Percentiles rank a stretch among this genome's conserved stretches.
Evolutionary conservation across 2,888 invertebrate species (phyloP).

Genomic region (Clanis bilineata): DNA sequence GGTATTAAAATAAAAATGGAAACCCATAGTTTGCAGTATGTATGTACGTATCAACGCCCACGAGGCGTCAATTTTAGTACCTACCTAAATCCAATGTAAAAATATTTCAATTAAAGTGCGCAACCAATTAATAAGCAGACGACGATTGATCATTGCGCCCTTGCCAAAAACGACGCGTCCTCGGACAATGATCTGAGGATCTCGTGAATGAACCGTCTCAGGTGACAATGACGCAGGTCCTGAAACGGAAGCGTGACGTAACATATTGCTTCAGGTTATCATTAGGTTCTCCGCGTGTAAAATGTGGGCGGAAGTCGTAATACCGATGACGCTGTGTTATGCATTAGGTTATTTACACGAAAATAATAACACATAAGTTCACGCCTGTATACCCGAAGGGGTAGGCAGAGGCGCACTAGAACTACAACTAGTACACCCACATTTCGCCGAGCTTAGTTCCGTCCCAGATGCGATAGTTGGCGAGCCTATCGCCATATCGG

Average conservation of each 20-base stretch:
- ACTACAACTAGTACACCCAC: too few relatives aligned
- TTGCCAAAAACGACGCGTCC: constrained; percentile 26
- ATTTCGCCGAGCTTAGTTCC: too few relatives aligned
- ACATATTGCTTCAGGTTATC: constrained; percentile 8
- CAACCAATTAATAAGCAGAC: background rate
- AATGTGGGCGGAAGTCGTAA: background rate
- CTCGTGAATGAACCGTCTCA: background rate
- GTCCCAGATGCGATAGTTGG: too few relatives aligned
- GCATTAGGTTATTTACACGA: background rate
- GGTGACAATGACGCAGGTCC: constrained; percentile 1
- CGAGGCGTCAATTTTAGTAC: background rate
- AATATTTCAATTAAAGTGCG: background rate
- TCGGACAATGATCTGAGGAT: background rate
- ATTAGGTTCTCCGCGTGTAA: background rate
- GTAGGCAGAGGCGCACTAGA: too few relatives aligned
- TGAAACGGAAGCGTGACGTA: constrained; percentile 4
- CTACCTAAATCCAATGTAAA: background rate
- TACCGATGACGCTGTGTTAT: background rate
- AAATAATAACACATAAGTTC: too few relatives aligned
- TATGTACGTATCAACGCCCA: too few relatives aligned
- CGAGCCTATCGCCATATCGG: too few relatives aligned
- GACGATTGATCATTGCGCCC: constrained; percentile 25
- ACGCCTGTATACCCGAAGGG: too few relatives aligned
- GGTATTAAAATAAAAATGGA: too few relatives aligned
- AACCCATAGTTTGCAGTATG: too few relatives aligned